Base-by-base conservation (phyloP, 2,888 invertebrate genomes). In the Cactoblastis cactorum region DNA sequence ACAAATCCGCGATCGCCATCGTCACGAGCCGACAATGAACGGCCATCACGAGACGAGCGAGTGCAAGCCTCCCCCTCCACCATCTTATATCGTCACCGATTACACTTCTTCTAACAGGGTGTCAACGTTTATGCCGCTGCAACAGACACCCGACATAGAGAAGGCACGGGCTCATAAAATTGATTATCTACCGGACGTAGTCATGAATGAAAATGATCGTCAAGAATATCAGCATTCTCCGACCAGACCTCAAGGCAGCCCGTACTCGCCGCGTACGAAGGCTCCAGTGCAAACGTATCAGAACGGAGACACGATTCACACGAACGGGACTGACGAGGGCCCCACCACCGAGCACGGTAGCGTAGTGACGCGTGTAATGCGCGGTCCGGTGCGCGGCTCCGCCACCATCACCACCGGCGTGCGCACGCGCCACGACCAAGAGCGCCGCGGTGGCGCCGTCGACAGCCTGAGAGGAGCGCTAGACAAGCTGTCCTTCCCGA, bases 281-380 rank as follows among this genome's bases (percentile, higher is more conserved):
- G 59, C 63, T 14, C 65, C 67, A 12, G 62, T 57, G 19, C 54
- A 33, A 17, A 18, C 62, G 12, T 62, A 65, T 32, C 74, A 67
- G 35, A 77, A 78, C 52, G 80, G 80, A 1, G 63, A 69, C 41
- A 55, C 55, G 14, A 24, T 58, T 12, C 62, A 65, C 49, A 62
- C 61, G 17, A 65, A 66, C 49, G 73, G 62, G 34, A 52, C 55
- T 14, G 84, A 80, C 38, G 81, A 83, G 18, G 83, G 80, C 50
- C 80, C 81, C 54, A 74, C 91, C 33, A 90, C 90, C 12, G 92
- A 92, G 71, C 93, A 94, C 69, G 89, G 89, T 52, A 92, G 94
- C 54, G 92, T 93, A 18, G 92, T 92, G 54, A 90, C 90, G 45
- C 93, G 92, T 67, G 94, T 95, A n/a, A 95, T 95, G 95, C 89